A percentile compares a stretch with the other conserved stretches of the same genome.
Evolutionary conservation across 35 echinoderm and acorn worm genomes (phyloP).

Genomic region (Heliocidaris erythrogramma): DNA sequence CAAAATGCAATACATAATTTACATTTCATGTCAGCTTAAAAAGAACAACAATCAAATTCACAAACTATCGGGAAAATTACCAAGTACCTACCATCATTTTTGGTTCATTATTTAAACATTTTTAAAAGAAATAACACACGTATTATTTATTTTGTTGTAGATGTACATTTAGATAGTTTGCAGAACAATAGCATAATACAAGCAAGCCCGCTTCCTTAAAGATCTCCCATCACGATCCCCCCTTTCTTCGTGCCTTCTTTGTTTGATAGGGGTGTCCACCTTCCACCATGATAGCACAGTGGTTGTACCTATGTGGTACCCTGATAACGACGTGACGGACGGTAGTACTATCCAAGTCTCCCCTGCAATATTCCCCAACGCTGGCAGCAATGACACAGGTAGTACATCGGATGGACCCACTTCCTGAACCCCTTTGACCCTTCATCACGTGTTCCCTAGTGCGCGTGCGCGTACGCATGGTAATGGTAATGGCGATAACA

Average conservation of each 20-base stretch:
- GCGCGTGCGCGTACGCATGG: not conserved
- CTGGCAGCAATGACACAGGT: slow-evolving; percentile 21
- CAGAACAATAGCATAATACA: not conserved
- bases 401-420: not conserved
- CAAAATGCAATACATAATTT: too few relatives aligned
- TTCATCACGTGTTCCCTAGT: not conserved
- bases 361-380: slow-evolving; percentile 19
- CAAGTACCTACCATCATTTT: too few relatives aligned
- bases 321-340: slow-evolving; percentile 50
- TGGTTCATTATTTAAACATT: too few relatives aligned
- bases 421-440: not conserved
- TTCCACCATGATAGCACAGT: slow-evolving; percentile 21
- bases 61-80: too few relatives aligned
- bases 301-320: slow-evolving; percentile 56
- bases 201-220: not conserved
- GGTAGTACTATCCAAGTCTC: slow-evolving; percentile 12
- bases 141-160: too few relatives aligned
- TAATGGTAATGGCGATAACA: not conserved
- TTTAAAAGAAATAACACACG: too few relatives aligned
- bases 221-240: not conserved
- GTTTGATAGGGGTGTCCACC: not conserved
- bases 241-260: not conserved
- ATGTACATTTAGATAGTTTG: not conserved
- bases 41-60: too few relatives aligned
- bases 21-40: too few relatives aligned